Percentiles rank a stretch among this genome's conserved stretches.
These are phyloP conservation scores for Caenorhabditis latens DNA, from an alignment of 1,140 invertebrate species.

Conservation along the genomic window DNA sequence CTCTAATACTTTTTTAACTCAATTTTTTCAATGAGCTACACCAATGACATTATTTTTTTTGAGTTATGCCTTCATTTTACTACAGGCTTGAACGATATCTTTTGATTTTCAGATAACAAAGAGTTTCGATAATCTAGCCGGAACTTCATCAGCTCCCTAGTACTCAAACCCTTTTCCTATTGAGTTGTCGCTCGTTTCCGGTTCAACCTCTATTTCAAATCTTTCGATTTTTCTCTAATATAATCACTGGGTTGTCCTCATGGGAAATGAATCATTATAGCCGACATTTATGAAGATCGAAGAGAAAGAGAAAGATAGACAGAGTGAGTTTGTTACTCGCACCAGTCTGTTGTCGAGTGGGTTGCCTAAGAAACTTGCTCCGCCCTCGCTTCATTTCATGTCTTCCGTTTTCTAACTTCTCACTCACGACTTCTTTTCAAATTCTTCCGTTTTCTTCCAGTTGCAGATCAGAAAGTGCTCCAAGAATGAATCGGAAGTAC, in stretches of 20 bases:
- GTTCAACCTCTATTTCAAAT: neutral
- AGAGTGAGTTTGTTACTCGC: neutral
- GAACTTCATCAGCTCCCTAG: too few relatives aligned
- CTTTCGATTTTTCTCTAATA: neutral
- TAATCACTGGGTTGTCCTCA: neutral
- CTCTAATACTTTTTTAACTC: too few relatives aligned
- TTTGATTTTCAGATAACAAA: too few relatives aligned
- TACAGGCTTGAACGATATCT: too few relatives aligned
- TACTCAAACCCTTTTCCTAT: too few relatives aligned
- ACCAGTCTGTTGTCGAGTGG: neutral
- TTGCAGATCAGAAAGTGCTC: neutral
- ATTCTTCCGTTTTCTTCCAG: neutral
- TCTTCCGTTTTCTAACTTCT: slow-evolving; percentile 2
- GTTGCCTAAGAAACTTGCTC: slow-evolving; percentile 43
- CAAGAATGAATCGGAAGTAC: too few relatives aligned
- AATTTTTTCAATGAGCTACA: neutral
- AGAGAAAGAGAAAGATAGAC: neutral
- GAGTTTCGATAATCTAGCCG: too few relatives aligned
- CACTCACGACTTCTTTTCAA: neutral
- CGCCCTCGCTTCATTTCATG: slow-evolving; percentile 6
- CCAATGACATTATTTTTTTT: neutral
- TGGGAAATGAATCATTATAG: slow-evolving; percentile 10
- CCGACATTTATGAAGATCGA: neutral
- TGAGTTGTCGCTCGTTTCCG: too few relatives aligned
- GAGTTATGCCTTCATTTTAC: too few relatives aligned